Evolutionary conservation across 2,888 invertebrate genomes (phyloP).

Genomic region (Morinoia aosen): DNA sequence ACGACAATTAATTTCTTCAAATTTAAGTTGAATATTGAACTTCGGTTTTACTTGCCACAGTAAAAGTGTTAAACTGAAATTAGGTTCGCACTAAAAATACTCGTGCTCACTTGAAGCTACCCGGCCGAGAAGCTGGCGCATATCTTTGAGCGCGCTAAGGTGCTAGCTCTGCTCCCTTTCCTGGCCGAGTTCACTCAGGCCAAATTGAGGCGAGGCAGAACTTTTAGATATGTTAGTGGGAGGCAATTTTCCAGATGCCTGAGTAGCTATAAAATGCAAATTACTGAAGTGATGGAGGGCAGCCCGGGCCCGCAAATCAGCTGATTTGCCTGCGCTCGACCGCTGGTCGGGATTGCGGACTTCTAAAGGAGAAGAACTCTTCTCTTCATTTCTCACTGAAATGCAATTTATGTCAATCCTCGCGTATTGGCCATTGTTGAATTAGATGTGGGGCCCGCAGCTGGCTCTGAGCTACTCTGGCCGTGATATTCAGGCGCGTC

Average conservation of each 20-base stretch:
- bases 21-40: too few relatives aligned
- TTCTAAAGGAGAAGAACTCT: neutral
- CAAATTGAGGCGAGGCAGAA: neutral
- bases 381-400: neutral
- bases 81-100: neutral
- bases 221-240: constrained; percentile 34
- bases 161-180: neutral
- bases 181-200: neutral
- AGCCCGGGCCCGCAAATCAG: constrained; percentile 9
- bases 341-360: neutral
- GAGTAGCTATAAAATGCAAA: constrained; percentile 52
- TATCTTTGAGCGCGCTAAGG: neutral
- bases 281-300: constrained; percentile 48
- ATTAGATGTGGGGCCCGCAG: neutral
- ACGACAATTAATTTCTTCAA: too few relatives aligned
- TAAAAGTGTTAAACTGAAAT: too few relatives aligned
- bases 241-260: constrained; percentile 50
- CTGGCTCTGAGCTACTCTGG: neutral
- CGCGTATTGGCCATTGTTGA: neutral
- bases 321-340: constrained; percentile 31
- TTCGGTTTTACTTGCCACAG: too few relatives aligned
- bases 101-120: neutral
- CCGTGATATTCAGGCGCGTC: neutral
- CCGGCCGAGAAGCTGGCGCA: neutral
- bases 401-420: neutral